Evolutionary conservation across 1,140 invertebrate genomes (phyloP).

Genomic region (Saccostrea glomerata): DNA sequence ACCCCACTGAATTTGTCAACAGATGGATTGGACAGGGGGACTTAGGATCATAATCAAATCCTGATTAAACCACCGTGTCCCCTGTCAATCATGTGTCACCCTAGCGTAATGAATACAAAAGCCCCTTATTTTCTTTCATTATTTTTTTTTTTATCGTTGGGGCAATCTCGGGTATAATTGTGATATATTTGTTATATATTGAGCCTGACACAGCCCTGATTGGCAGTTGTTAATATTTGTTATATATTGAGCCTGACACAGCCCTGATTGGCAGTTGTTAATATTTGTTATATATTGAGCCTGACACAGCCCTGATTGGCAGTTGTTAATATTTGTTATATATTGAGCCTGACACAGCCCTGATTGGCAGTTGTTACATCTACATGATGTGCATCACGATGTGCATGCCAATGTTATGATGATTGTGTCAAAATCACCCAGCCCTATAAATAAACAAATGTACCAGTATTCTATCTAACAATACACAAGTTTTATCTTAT

Average conservation of each 20-base stretch:
- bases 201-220: too few relatives aligned
- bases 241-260: too few relatives aligned
- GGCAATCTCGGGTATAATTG: not conserved
- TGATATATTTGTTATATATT: conserved; percentile 17
- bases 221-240: too few relatives aligned
- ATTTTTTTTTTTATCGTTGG: not conserved
- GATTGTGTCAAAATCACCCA: conserved; percentile 11
- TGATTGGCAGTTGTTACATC: conserved; percentile 12
- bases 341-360: too few relatives aligned
- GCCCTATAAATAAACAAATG: conserved; percentile 18
- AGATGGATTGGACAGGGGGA: not conserved
- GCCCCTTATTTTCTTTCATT: conserved; percentile 28
- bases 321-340: too few relatives aligned
- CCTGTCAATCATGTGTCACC: conserved; percentile 23
- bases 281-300: too few relatives aligned
- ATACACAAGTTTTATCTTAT: not conserved
- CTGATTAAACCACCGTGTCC: not conserved
- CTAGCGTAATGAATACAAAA: not conserved
- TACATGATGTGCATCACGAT: not conserved
- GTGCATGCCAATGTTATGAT: conserved; percentile 2
- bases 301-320: too few relatives aligned
- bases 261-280: too few relatives aligned
- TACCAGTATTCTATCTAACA: not conserved
- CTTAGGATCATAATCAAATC: not conserved
- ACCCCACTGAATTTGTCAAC: conserved; percentile 13